phyloP scores from a whole-genome alignment of 2,113 vertebrate species.

The Prunella himalayana region DNA sequence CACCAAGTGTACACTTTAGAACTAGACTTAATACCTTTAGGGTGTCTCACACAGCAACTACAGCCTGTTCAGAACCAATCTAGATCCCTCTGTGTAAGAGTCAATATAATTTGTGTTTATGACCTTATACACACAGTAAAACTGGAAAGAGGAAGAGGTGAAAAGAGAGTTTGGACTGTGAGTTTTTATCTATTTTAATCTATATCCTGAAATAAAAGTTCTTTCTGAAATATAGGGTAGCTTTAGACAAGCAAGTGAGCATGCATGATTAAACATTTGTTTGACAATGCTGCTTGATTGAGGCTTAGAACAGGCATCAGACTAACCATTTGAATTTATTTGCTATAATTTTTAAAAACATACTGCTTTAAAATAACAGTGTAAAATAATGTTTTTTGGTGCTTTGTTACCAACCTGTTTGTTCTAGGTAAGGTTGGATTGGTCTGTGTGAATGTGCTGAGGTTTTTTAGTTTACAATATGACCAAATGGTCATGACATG shows the following conservation, averaged over 20 bases:
- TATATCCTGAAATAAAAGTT: background rate
- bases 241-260: background rate
- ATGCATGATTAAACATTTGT: background rate
- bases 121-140: background rate
- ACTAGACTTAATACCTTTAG: background rate
- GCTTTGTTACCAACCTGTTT: background rate
- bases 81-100: background rate
- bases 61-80: background rate
- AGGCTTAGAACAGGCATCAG: background rate
- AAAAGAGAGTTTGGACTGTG: background rate
- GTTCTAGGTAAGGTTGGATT: background rate
- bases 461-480: background rate
- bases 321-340: background rate
- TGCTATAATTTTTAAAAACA: background rate
- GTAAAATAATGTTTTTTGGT: background rate
- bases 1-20: background rate
- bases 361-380: background rate
- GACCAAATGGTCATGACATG: background rate
- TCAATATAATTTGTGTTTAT: background rate
- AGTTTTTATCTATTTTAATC: background rate
- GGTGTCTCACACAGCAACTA: background rate
- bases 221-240: background rate
- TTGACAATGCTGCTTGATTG: background rate
- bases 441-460: background rate
- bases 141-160: background rate